Conservation (phyloP, 1,140 invertebrate genomes). For the Stegodyphus dumicola region DNA sequence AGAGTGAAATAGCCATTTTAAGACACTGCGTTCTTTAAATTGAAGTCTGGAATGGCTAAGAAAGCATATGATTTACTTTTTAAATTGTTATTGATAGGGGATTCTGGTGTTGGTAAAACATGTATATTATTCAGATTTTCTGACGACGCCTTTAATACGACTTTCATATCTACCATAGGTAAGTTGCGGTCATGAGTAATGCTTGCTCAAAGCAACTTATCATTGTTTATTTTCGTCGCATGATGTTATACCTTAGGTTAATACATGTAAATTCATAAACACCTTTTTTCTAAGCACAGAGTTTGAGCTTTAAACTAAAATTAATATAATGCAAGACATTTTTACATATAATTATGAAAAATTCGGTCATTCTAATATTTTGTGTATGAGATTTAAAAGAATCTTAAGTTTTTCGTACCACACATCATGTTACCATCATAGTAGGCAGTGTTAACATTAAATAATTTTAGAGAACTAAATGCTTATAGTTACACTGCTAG, state of each 20-base stretch:
- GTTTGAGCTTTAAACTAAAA: too few relatives aligned
- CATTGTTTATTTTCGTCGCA: constrained; percentile 16
- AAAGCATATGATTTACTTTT: constrained; percentile 90
- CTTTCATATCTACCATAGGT: constrained; percentile 99
- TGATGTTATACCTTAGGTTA: not conserved
- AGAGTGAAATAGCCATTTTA: constrained; percentile 61
- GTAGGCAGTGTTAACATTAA: too few relatives aligned
- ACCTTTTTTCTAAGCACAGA: too few relatives aligned
- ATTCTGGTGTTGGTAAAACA: constrained; percentile 94
- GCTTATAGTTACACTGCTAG: too few relatives aligned
- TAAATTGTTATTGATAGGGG: constrained; percentile 90
- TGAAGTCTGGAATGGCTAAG: constrained; percentile 79
- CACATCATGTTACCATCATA: too few relatives aligned
- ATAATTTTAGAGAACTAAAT: too few relatives aligned
- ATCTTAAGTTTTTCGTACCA: too few relatives aligned
- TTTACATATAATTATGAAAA: too few relatives aligned
- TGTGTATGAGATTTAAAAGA: too few relatives aligned
- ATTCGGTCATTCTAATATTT: too few relatives aligned
- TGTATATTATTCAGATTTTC: constrained; percentile 95
- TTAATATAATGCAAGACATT: too few relatives aligned
- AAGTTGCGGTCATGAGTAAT: constrained; percentile 68
- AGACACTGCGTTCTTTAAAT: constrained; percentile 46
- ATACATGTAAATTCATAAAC: too few relatives aligned
- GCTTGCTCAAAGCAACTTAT: constrained; percentile 8
- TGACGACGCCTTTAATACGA: constrained; percentile 96